These are phyloP conservation scores for Huso huso DNA, from an alignment of 2,797 vertebrate species.

Conservation along the genomic window DNA sequence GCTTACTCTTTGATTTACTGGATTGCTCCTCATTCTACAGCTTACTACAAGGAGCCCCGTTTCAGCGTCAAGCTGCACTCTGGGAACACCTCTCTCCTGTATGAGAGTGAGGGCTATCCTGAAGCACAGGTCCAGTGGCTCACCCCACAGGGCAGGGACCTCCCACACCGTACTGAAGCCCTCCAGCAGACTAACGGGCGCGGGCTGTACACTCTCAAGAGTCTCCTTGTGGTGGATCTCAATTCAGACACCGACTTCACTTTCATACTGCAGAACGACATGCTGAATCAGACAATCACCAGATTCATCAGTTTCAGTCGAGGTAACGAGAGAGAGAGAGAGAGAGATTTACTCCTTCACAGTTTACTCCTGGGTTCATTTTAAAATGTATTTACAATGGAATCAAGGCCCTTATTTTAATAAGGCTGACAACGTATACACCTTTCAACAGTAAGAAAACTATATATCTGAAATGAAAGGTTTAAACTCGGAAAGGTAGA, in stretches of 20 bases:
- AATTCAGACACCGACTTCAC: constrained; percentile 13
- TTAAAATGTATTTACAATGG: no score
- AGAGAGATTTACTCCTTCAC: no score
- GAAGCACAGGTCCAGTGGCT: constrained; percentile 22
- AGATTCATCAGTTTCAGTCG: constrained; percentile 18
- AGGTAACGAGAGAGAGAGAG: constrained; percentile 18
- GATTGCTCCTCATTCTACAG: constrained; percentile 15
- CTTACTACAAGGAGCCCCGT: constrained; percentile 28
- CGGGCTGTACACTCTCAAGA: constrained; percentile 20
- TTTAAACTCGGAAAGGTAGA: no score
- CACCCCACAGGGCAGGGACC: constrained; percentile 14
- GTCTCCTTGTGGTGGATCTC: constrained; percentile 3
- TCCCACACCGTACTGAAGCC: constrained; percentile 5
- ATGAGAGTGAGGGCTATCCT: constrained; percentile 27
- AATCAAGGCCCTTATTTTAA: no score
- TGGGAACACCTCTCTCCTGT: constrained; percentile 16
- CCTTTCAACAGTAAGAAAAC: no score
- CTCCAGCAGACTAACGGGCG: background rate
- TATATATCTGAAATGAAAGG: no score
- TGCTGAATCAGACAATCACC: constrained; percentile 21
- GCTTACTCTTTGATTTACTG: background rate
- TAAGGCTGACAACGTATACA: no score
- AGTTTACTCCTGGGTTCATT: no score
- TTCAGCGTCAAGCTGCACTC: constrained; percentile 16
- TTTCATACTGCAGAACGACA: constrained; percentile 25